Conservation (phyloP, 2,113 vertebrate species). For the Serilophus lunatus region DNA sequence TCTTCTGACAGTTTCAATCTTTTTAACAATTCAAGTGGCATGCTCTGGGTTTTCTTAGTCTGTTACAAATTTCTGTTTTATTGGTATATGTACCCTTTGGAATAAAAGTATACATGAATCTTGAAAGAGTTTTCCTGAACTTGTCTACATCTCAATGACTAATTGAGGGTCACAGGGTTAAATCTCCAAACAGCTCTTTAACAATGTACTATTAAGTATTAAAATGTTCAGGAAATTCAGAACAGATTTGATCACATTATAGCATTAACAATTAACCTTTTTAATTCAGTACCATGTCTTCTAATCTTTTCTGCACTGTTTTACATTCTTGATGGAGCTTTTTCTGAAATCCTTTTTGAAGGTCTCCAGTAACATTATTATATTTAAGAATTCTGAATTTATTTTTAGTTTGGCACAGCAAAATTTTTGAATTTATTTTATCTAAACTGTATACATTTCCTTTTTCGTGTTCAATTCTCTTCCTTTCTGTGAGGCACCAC, state of each 20-base stretch:
- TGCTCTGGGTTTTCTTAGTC: neutral
- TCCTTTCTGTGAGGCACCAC: neutral
- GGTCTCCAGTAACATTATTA: neutral
- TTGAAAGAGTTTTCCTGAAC: neutral
- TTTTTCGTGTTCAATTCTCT: neutral
- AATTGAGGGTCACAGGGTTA: slow-evolving; percentile 29
- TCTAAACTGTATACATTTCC: neutral
- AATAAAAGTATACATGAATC: neutral
- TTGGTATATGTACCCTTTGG: neutral
- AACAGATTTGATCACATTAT: slow-evolving; percentile 8
- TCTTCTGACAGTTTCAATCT: neutral
- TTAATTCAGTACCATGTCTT: neutral
- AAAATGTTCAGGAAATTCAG: slow-evolving; percentile 10
- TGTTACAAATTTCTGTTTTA: neutral
- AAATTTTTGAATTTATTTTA: neutral
- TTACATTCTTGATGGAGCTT: neutral
- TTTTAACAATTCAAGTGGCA: neutral
- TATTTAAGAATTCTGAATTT: neutral
- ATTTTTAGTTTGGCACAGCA: neutral
- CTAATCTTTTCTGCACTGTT: neutral
- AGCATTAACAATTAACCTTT: slow-evolving; percentile 17
- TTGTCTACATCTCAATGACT: slow-evolving; percentile 1
- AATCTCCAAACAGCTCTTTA: slow-evolving; percentile 6
- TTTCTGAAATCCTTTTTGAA: neutral
- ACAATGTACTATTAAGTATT: neutral